Evolutionary conservation across 2,888 invertebrate species (phyloP), one percentile per base, ranked within the genome.

Genomic region (Stenchaetothrips biformis): DNA sequence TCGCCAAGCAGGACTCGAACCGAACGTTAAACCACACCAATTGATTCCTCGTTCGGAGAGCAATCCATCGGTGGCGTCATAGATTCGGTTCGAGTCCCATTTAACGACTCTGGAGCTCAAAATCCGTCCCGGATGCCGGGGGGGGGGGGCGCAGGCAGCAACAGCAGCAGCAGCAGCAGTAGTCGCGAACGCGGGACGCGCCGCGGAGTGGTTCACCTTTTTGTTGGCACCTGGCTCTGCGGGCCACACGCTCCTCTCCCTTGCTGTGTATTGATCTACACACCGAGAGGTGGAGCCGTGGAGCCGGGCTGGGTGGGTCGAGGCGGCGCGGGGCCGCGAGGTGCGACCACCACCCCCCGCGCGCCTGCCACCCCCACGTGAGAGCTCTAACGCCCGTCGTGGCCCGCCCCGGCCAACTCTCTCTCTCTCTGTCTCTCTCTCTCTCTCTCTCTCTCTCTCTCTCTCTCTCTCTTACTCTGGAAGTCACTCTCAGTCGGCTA

Each of bases 261-360:
- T 37, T 37, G 37, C 37, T 37, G 37, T 37, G 67, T 74, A 74
- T 74, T 74, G 67, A 74, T 74, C 67, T 74, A 74, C 67, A 74
- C 67, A 25, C 67, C 67, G 37, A 37, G 37, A 37, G 37, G 37
- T 37, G 37, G 37, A 37, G 37, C 37, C 4, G 37, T 37, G 37
- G 37, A 37, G 37, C 37, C 4, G 37, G 37, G 37, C 37, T 1
- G 37, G 37, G 37, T 4, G 37, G 37, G 37, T 1, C 37, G 37
- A 4, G 37, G 37, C 37, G 37, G 37, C 2, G 37, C 37, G 37
- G 37, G 37, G 1, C 37, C 37, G 37, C 37, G 37, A 21, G 67
- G 67, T 21, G 16, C 53, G 16, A 8, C 13, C 53, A 37, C 53
- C 53, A 53, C 53, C 53, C 53, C 53, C 53, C 13, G 53, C 53